Percentiles rank a stretch among this genome's conserved stretches.
Evolutionary conservation across 2,113 vertebrate species (phyloP).

Genomic region (Prionailurus viverrinus): DNA sequence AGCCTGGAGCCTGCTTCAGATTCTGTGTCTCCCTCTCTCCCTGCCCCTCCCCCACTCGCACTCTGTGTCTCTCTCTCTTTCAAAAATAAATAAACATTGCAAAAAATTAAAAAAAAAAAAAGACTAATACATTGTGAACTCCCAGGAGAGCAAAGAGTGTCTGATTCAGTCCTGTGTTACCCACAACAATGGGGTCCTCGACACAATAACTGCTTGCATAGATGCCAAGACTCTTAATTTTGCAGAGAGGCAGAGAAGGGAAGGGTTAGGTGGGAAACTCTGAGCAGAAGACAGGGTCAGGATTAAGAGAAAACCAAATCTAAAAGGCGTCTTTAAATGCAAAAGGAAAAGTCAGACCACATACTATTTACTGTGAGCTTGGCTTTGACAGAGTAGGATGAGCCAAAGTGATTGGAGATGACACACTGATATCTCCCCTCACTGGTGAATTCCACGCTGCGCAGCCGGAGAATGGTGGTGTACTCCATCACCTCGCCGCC

Average conservation of each 20-base stretch:
- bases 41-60: too few relatives aligned
- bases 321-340: not conserved
- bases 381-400: constrained; percentile 97
- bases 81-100: too few relatives aligned
- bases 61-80: too few relatives aligned
- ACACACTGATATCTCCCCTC: constrained; percentile 98
- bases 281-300: not conserved
- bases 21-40: too few relatives aligned
- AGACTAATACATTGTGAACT: not conserved
- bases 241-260: not conserved
- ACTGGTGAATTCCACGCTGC: constrained; percentile 92
- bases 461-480: constrained; percentile 94
- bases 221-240: not conserved
- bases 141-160: not conserved
- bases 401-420: constrained; percentile 99
- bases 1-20: too few relatives aligned
- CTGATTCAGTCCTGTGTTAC: not conserved
- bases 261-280: not conserved
- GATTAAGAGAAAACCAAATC: not conserved
- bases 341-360: constrained; percentile 81
- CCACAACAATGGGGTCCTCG: too few relatives aligned
- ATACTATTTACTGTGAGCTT: constrained; percentile 98
- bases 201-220: not conserved
- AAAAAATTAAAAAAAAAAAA: too few relatives aligned
- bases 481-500: constrained; percentile 95